phyloP scores from a whole-genome alignment of 2,797 vertebrate genomes.

The Columba guinea region DNA sequence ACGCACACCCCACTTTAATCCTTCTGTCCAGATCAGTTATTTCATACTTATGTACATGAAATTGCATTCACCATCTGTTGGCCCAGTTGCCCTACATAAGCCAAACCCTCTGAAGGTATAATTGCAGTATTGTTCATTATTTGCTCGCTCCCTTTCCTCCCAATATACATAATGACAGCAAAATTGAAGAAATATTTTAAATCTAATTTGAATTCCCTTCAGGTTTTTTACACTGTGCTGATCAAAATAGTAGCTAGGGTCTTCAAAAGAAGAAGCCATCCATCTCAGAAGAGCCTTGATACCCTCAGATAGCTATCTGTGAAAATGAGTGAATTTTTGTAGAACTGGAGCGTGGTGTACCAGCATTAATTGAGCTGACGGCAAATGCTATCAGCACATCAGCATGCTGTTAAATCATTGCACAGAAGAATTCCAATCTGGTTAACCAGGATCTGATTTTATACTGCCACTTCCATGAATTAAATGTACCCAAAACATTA shows the following conservation, averaged over 20 bases:
- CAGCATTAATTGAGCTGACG: background rate
- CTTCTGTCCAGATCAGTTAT: conserved; percentile 52
- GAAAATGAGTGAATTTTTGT: conserved; percentile 11
- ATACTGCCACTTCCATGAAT: background rate
- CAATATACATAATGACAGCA: background rate
- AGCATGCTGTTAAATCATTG: conserved; percentile 32
- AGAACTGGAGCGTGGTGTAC: background rate
- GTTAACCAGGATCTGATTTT: conserved; percentile 28
- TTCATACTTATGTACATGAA: conserved; percentile 43
- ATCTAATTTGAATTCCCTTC: conserved; percentile 53
- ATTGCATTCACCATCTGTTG: conserved; percentile 59
- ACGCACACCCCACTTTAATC: conserved; percentile 6
- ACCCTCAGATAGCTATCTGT: conserved; percentile 30
- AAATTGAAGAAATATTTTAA: conserved; percentile 40
- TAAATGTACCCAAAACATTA: background rate
- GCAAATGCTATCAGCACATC: conserved; percentile 38
- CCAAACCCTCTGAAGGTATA: conserved; percentile 37
- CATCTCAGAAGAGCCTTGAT: conserved; percentile 18
- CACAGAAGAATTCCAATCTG: conserved; percentile 44
- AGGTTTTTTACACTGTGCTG: conserved; percentile 18
- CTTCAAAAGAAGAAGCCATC: conserved; percentile 18
- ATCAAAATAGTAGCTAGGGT: conserved; percentile 49
- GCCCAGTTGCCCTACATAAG: conserved; percentile 43
- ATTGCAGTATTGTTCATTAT: conserved; percentile 54
- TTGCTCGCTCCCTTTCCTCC: background rate